Evolutionary conservation across 2,888 invertebrate genomes (phyloP), one percentile per base, ranked within the genome.

Genomic region (Acanthosepion pharaonis): DNA sequence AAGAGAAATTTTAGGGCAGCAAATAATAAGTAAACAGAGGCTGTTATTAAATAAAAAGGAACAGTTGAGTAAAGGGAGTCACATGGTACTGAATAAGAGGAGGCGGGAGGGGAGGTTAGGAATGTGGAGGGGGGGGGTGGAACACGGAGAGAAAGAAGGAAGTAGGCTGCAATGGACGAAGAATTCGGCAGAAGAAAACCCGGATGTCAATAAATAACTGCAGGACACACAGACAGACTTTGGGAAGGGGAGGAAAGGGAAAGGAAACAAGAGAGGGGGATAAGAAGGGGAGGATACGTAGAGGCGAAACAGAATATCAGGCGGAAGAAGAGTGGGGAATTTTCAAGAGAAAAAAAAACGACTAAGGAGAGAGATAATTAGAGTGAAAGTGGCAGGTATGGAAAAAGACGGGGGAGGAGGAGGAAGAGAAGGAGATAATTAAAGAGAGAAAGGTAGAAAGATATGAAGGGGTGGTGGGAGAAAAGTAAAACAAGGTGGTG

Each of bases 171-270:
- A 78, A 78, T 33, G 78, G 78, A 78, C 78, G 78, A 78, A 78
- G n/a, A 78, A 78, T n/a, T 59, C n/a, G n/a, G 78, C 78, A 78
- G 78, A 78, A 78, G 78, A 78, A 78, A 78, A 78, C 78, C 33
- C 78, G 78, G 78, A 78, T 78, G 78, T 78, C 78, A 78, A 78
- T 78, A 78, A 78, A 78, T 78, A 78, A 78, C 78, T 78, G 78
- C 78, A 78, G 78, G 78, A 78, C 78, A n/a, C 78, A 78, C 78
- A 78, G 78, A 78, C 78, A 78, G 78, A 78, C 78, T n/a, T 78
- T n/a, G 11, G n/a, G n/a, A 33, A 33, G 78, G n/a, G n/a, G 23
- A 59, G 59, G 59, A 59, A 59, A 59, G 20, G 23, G 23, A 59
- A 23, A 59, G 59, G 59, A 51, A 51, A 51, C 9, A 6, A 11